Evolutionary conservation across 2,113 vertebrate species (phyloP).

Genomic region (Anarrhichthys ocellatus): DNA sequence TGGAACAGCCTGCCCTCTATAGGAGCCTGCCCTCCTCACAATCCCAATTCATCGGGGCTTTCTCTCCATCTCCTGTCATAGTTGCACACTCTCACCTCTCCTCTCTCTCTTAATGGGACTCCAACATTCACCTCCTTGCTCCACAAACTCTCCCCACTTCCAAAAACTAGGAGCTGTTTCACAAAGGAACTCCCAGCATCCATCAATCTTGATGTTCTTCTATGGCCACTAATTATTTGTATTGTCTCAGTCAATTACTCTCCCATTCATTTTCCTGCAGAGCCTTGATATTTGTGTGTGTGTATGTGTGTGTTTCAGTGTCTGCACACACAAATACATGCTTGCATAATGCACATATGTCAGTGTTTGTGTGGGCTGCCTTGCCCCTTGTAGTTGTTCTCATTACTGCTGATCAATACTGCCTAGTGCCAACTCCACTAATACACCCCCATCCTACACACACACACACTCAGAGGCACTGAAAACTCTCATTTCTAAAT

Average conservation of each 20-base stretch:
- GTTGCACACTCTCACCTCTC: background rate
- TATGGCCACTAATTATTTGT: slow-evolving; percentile 79
- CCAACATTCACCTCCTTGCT: background rate
- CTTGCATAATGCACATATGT: slow-evolving; percentile 14
- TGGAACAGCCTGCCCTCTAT: slow-evolving; percentile 60
- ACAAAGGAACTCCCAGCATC: slow-evolving; percentile 45
- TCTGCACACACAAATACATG: background rate
- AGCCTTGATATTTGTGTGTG: slow-evolving; percentile 16
- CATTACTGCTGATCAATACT: slow-evolving; percentile 73
- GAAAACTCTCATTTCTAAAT: slow-evolving; percentile 34
- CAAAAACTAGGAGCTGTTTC: slow-evolving; percentile 40
- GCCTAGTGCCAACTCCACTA: background rate
- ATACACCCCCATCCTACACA: background rate
- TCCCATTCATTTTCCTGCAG: slow-evolving; percentile 62
- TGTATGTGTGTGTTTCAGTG: slow-evolving; percentile 2
- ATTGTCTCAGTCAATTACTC: slow-evolving; percentile 79
- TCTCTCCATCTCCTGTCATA: slow-evolving; percentile 11
- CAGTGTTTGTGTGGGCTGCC: slow-evolving; percentile 15
- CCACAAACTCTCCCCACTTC: slow-evolving; percentile 12
- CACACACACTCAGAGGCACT: background rate
- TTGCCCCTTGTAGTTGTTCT: slow-evolving; percentile 32
- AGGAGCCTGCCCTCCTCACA: slow-evolving; percentile 22
- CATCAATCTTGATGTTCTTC: slow-evolving; percentile 79
- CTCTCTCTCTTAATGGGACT: background rate
- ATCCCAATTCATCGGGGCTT: background rate